Base-by-base conservation (phyloP, 2,113 vertebrate genomes). In the Forbesichthys papilliferus region DNA sequence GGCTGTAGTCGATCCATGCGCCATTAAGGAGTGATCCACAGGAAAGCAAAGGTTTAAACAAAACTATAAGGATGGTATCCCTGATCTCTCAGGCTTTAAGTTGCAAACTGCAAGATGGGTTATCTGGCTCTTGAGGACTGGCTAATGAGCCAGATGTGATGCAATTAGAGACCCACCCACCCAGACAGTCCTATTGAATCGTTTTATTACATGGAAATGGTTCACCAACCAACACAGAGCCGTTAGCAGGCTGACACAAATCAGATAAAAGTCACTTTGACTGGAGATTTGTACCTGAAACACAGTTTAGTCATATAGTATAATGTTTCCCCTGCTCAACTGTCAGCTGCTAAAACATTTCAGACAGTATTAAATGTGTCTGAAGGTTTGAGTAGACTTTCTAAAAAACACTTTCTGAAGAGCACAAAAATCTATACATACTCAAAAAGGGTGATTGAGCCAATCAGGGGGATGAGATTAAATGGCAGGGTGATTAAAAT, bases 201-300 rank as follows among this genome's bases (percentile, higher is more conserved):
- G 7, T 42, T n/a, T 56, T 56, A 13, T 9, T n/a, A 56, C 54
- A 56, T 13, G 54, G 54, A 56, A 18, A 56, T n/a, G 16, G 54
- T 56, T 56, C 13, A 56, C 9, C 18, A n/a, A 8, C 60, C 55
- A 51, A 53, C 36, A 42, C 36, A 11, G 54, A 46, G 3, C 34
- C 12, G 61, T 79, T 20, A 64, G 59, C 68, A 48, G 66, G 48
- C 51, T 61, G 51, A 12, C 61, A 64, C n/a, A 5, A 10, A 72
- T 62, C 3, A 4, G 55, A 59, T 49, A 34, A 77, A 57, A 46
- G 52, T 3, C 16, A 65, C 27, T 27, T 0, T 11, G 20, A 18
- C 42, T 61, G 27, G 64, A 59, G 34, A 34, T 8, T 33, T 59
- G 54, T 59, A 4, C 8, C 57, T 34, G 3, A 33, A 59, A 59